These are phyloP conservation scores for Aptenodytes patagonicus DNA, from an alignment of 2,113 vertebrate species.

Conservation along the genomic window DNA sequence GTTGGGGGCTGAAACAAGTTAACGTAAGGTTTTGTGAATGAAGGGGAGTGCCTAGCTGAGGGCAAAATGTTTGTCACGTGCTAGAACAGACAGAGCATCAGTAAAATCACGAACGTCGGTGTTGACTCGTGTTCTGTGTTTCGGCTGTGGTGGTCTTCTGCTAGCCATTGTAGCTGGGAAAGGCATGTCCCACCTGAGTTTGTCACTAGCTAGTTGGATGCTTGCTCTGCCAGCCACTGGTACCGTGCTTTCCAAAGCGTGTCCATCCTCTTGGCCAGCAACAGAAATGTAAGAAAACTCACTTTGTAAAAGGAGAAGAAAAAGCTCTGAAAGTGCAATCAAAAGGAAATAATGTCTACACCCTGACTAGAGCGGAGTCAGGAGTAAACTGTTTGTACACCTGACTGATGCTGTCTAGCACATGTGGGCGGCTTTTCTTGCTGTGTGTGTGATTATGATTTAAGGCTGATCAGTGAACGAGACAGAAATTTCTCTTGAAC, in stretches of 20 bases:
- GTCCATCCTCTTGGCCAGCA: background rate
- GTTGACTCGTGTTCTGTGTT: fast-evolving
- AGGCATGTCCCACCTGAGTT: background rate
- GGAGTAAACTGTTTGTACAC: background rate
- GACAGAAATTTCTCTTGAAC: background rate
- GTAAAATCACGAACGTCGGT: fast-evolving
- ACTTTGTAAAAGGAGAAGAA: background rate
- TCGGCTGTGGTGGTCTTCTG: background rate
- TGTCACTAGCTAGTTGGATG: background rate
- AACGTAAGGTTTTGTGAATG: fast-evolving
- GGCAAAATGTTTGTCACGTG: background rate
- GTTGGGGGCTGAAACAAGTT: too few species aligned
- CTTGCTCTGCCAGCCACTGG: fast-evolving
- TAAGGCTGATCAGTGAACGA: background rate
- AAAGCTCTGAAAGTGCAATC: too few species aligned
- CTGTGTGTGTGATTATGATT: background rate
- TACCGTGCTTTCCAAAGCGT: fast-evolving
- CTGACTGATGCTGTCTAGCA: background rate
- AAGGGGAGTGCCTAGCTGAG: fast-evolving
- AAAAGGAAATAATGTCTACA: fast-evolving
- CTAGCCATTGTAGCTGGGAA: fast-evolving
- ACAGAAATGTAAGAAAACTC: background rate
- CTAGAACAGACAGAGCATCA: background rate
- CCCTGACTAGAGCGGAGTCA: background rate
- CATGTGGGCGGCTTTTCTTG: background rate